Percentiles rank a stretch among this genome's conserved stretches.
These are phyloP conservation scores for Eilema depressum DNA, from an alignment of 2,888 invertebrate species.

Conservation along the genomic window DNA sequence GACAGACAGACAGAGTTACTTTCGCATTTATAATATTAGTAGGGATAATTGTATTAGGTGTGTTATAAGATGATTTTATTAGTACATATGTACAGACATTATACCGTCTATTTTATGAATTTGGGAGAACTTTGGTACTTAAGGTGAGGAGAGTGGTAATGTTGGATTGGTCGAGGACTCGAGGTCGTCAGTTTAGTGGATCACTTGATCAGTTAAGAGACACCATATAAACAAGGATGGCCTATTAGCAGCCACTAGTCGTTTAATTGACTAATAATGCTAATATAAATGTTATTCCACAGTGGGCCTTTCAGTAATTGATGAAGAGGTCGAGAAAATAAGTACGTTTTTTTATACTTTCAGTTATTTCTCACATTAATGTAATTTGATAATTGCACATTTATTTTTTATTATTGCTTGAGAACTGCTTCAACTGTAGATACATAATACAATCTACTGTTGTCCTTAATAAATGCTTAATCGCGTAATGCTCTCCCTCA, in stretches of 20 bases:
- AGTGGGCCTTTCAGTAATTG: slow-evolving; percentile 65
- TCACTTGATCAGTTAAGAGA: neutral
- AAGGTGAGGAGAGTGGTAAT: neutral
- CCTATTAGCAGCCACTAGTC: no score
- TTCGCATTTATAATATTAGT: no score
- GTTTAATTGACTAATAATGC: neutral
- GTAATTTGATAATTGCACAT: slow-evolving; percentile 3
- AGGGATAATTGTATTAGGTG: neutral
- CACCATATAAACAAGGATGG: neutral
- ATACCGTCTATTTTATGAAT: neutral
- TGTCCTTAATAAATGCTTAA: neutral
- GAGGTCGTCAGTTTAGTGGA: neutral
- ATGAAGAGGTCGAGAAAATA: slow-evolving; percentile 76
- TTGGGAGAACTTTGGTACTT: neutral
- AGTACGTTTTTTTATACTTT: slow-evolving; percentile 55
- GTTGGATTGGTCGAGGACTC: neutral
- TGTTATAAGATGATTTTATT: no score
- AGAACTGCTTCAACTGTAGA: neutral
- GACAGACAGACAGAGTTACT: no score
- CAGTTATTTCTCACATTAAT: neutral
- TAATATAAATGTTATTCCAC: slow-evolving; percentile 12
- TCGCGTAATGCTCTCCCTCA: neutral
- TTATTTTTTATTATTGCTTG: neutral
- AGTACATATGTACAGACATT: no score
- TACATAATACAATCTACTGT: neutral